Evolutionary conservation across 1,140 invertebrate genomes (phyloP).

Genomic region (Neodiprion lecontei): DNA sequence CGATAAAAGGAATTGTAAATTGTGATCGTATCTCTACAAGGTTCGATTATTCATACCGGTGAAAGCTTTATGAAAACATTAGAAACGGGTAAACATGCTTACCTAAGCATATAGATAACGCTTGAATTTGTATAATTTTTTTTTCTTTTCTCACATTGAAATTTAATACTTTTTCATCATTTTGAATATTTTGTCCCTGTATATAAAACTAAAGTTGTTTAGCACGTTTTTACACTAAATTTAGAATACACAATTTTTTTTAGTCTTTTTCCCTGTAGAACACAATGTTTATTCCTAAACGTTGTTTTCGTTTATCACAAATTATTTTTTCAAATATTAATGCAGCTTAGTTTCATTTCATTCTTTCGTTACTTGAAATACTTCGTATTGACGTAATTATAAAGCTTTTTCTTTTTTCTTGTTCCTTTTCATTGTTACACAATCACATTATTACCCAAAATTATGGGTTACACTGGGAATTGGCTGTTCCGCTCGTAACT

Average conservation of each 20-base stretch:
- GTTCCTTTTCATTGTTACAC: slow-evolving; percentile 34
- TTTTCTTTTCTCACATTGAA: slow-evolving; percentile 40
- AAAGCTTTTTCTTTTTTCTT: slow-evolving; percentile 20
- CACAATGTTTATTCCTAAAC: slow-evolving; percentile 57
- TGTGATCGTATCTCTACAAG: slow-evolving; percentile 32
- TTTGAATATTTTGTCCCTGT: slow-evolving; percentile 45
- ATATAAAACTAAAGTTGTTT: slow-evolving; percentile 57
- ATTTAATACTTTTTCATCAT: slow-evolving; percentile 48
- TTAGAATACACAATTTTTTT: slow-evolving; percentile 52
- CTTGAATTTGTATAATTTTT: slow-evolving; percentile 37
- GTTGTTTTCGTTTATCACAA: slow-evolving; percentile 58
- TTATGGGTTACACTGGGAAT: slow-evolving; percentile 35
- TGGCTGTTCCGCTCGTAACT: slow-evolving; percentile 26
- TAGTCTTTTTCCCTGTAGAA: slow-evolving; percentile 53
- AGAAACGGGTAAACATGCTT: slow-evolving; percentile 19
- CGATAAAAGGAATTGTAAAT: slow-evolving; percentile 39
- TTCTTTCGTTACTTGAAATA: slow-evolving; percentile 31
- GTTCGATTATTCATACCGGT: slow-evolving; percentile 33
- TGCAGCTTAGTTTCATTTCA: slow-evolving; percentile 31
- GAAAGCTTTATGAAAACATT: slow-evolving; percentile 37
- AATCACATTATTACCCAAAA: slow-evolving; percentile 32
- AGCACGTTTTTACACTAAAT: slow-evolving; percentile 53
- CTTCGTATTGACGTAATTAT: slow-evolving; percentile 37
- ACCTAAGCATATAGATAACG: slow-evolving; percentile 9
- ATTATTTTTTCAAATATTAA: slow-evolving; percentile 48